Base-by-base conservation (phyloP, 2,797 vertebrate genomes). In the Poeciliopsis turneri region DNA sequence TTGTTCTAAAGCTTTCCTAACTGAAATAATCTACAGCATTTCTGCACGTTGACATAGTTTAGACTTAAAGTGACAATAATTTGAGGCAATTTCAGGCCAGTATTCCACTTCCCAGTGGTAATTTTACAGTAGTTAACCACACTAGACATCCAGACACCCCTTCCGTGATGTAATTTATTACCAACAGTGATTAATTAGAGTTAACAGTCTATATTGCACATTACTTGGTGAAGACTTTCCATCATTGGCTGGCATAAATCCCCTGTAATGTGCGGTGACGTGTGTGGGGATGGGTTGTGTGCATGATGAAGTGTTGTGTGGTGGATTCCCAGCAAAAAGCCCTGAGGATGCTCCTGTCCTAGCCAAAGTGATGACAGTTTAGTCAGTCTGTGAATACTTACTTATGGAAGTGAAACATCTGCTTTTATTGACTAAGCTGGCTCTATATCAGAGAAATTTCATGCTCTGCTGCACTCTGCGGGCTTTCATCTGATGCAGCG, bases 361-460 rank as follows among this genome's bases (percentile, higher is more conserved):
- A 59, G 79, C 82, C 82, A 75, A 83, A 82, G 85, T 82, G 90
- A 87, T 90, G 89, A 90, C 87, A 90, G 86, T 88, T 88, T 72
- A 77, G 78, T 87, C 86, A 72, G 81, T 64, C 87, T 84, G 82
- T 76, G 86, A 83, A 88, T 83, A 80, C 86, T 87, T 78, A 70
- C 88, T 89, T 84, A 85, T 87, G 87, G 82, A 83, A 74, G 82
- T 36, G 33, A 83, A 82, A 85, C 84, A 74, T 88, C 86, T 85
- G 81, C 87, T 89, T 88, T 89, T 90, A 87, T 91, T 90, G 85
- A 85, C 84, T 87, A 84, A 88, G 86, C 81, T 86, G 77, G 75
- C 73, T 64, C 80, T 18, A 80, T 85, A 83, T 88, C 82, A 84
- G 84, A 87, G 78, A 86, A 79, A 77, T 83, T 81, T 87, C 76